These are phyloP conservation scores for Rhea americana DNA, from an alignment of 2,113 vertebrate species.

Conservation along the genomic window DNA sequence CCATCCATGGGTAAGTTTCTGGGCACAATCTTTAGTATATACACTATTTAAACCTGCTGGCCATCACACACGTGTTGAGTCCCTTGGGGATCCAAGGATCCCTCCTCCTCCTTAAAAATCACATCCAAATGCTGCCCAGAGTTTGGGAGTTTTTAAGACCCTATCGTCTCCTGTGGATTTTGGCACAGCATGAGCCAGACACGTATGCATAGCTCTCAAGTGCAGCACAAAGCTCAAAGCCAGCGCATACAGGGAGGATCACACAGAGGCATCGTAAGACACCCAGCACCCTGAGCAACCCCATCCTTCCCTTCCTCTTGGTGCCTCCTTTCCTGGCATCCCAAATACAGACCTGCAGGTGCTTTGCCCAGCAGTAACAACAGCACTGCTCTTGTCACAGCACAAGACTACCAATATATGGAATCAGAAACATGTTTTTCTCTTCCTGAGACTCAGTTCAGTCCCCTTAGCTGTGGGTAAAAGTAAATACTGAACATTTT, in stretches of 20 bases:
- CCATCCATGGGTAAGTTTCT: background rate
- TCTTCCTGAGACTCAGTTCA: background rate
- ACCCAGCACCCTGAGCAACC: background rate
- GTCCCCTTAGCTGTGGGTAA: background rate
- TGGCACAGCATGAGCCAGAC: background rate
- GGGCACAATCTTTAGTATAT: background rate
- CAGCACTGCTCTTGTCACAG: background rate
- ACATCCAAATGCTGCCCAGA: background rate
- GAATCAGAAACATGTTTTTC: background rate
- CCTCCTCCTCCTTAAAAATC: background rate
- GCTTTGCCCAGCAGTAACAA: background rate
- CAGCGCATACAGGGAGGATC: background rate
- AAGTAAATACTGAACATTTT: background rate
- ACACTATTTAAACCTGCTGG: background rate
- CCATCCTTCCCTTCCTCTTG: background rate
- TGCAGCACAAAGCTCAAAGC: background rate
- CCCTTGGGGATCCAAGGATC: background rate
- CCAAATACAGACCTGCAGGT: background rate
- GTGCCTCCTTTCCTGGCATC: background rate
- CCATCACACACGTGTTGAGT: fast-evolving
- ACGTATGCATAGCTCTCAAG: background rate
- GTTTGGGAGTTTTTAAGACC: background rate
- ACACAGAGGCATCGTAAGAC: background rate
- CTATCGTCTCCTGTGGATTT: background rate
- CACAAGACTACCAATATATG: background rate